These are phyloP conservation scores for Patella depressa DNA, from an alignment of 2,888 invertebrate species.

Conservation along the genomic window DNA sequence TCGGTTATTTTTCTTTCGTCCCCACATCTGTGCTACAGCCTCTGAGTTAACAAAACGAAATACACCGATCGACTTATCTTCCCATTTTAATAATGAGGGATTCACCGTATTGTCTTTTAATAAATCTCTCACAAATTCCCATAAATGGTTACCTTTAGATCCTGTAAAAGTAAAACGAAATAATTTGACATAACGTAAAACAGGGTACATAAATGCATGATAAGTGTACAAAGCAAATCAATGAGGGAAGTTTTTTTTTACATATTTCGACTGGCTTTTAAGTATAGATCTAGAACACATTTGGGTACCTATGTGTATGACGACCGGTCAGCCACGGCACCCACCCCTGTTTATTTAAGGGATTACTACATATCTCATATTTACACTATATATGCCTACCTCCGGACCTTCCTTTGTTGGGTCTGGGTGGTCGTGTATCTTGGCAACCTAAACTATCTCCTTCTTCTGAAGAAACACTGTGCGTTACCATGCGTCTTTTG, in stretches of 20 bases:
- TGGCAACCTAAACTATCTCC: neutral
- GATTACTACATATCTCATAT: no score
- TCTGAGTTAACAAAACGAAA: conserved; percentile 91
- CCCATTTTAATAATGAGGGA: conserved; percentile 89
- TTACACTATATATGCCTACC: neutral
- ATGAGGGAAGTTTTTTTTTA: no score
- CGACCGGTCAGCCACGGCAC: no score
- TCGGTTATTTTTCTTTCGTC: conserved; percentile 85
- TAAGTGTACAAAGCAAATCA: no score
- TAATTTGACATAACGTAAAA: no score
- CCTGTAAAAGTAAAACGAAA: conserved; percentile 20
- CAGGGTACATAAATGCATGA: no score
- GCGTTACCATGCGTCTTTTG: neutral
- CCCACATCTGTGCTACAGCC: conserved; percentile 89
- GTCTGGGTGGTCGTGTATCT: neutral
- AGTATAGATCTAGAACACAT: no score
- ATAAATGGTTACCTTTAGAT: conserved; percentile 73
- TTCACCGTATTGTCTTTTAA: conserved; percentile 83
- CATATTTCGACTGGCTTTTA: no score
- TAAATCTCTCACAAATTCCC: conserved; percentile 89
- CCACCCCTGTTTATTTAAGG: no score
- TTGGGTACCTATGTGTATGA: no score
- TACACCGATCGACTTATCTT: conserved; percentile 85
- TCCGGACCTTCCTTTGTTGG: neutral
- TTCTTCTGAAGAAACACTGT: neutral